A percentile compares a stretch with the other conserved stretches of the same genome.
These are phyloP conservation scores for Tichodroma muraria DNA, from an alignment of 2,113 vertebrate genomes.

Conservation along the genomic window DNA sequence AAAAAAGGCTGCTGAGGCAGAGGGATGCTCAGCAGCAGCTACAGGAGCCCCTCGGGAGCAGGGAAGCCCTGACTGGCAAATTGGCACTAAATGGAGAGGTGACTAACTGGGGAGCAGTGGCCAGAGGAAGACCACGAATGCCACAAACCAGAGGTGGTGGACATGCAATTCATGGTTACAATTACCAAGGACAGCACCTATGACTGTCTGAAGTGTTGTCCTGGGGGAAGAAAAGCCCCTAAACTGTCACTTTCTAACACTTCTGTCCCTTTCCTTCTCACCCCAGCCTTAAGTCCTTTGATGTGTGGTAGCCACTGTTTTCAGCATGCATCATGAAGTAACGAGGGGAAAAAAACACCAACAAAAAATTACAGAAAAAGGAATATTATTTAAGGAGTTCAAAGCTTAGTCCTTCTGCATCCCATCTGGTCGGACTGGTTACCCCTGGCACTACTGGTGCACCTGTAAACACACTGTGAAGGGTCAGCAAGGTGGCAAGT, in stretches of 20 bases:
- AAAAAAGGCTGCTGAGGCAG: not conserved
- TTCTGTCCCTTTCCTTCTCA: not conserved
- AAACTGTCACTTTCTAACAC: not conserved
- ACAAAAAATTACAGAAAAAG: not conserved
- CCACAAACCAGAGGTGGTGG: not conserved
- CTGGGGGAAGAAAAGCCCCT: not conserved
- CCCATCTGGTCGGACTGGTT: not conserved
- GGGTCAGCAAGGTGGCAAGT: not conserved
- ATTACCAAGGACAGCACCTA: not conserved
- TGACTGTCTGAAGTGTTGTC: not conserved
- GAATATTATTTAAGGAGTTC: not conserved
- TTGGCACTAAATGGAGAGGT: not conserved
- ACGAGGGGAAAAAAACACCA: no score
- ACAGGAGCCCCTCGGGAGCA: not conserved
- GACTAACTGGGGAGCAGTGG: not conserved
- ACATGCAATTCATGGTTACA: fast-evolving
- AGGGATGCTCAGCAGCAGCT: not conserved
- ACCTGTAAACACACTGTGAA: not conserved
- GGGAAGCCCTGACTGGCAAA: not conserved
- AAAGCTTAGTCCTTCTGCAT: not conserved
- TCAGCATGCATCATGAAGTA: not conserved
- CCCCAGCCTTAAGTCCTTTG: not conserved
- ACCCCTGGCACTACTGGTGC: not conserved
- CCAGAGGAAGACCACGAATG: not conserved
- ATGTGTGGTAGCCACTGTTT: not conserved